Conservation (phyloP, 2,888 invertebrate genomes). For the Tuberolachnus salignus region DNA sequence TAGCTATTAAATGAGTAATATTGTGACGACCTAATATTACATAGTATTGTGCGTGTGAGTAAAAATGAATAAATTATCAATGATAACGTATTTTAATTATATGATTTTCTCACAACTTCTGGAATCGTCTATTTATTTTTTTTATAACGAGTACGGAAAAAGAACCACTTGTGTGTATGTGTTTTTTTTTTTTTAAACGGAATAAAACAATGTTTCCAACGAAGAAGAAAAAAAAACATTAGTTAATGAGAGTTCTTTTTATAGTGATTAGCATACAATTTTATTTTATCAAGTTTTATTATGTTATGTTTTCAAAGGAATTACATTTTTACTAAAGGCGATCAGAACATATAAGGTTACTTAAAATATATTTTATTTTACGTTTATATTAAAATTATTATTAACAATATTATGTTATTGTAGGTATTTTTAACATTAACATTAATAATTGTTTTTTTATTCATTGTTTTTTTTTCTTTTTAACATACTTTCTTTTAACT, state of each 20-base stretch:
- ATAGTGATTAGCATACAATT: neutral
- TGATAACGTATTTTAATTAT: too few species aligned
- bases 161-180: too few species aligned
- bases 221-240: neutral
- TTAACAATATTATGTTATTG: too few species aligned
- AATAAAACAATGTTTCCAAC: neutral
- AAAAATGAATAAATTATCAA: constrained; percentile 12
- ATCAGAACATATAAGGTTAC: neutral
- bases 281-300: neutral
- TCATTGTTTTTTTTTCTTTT: neutral
- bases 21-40: too few species aligned
- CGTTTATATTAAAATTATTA: neutral
- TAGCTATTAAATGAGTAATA: too few species aligned
- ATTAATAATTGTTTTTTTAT: neutral
- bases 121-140: too few species aligned
- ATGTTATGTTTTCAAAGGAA: neutral
- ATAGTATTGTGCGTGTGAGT: too few species aligned
- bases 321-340: neutral
- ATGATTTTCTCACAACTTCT: too few species aligned
- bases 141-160: too few species aligned
- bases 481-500: too few species aligned
- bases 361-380: neutral
- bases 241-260: constrained; percentile 11
- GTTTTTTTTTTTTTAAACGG: neutral
- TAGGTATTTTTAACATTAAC: neutral